Evolutionary conservation across 1,140 invertebrate species (phyloP).

Genomic region (Danaus melanippus): DNA sequence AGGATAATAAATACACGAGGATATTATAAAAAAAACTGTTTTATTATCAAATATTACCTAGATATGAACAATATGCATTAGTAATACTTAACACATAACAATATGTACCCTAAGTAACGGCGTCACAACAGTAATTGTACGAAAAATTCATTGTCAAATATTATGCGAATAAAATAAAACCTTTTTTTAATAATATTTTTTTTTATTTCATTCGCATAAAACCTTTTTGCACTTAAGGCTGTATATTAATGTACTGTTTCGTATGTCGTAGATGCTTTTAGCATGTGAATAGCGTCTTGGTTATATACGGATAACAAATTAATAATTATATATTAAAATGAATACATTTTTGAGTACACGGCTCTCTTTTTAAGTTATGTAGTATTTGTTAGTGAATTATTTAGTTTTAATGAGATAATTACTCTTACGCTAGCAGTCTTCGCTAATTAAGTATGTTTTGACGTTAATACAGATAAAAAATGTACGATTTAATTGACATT

Average conservation of each 20-base stretch:
- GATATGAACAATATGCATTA: conserved; percentile 33
- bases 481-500: conserved; percentile 1
- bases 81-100: conserved; percentile 36
- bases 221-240: conserved; percentile 14
- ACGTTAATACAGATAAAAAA: conserved; percentile 17
- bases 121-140: conserved; percentile 33
- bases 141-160: conserved; percentile 12
- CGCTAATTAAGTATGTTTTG: conserved; percentile 50
- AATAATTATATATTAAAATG: too few species aligned
- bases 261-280: too few species aligned
- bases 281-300: too few species aligned
- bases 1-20: conserved; percentile 13
- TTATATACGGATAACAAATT: too few species aligned
- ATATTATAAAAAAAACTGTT: conserved; percentile 34
- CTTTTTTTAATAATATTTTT: too few species aligned
- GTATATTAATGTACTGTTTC: too few species aligned
- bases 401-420: conserved; percentile 19
- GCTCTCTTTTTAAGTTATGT: too few species aligned
- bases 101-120: conserved; percentile 25
- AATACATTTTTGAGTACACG: too few species aligned
- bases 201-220: too few species aligned
- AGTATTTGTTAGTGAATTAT: not conserved
- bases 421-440: conserved; percentile 55
- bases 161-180: conserved; percentile 18
- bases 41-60: conserved; percentile 40